Evolutionary conservation across 2,888 invertebrate genomes (phyloP).

Genomic region (Adelphocoris suturalis): DNA sequence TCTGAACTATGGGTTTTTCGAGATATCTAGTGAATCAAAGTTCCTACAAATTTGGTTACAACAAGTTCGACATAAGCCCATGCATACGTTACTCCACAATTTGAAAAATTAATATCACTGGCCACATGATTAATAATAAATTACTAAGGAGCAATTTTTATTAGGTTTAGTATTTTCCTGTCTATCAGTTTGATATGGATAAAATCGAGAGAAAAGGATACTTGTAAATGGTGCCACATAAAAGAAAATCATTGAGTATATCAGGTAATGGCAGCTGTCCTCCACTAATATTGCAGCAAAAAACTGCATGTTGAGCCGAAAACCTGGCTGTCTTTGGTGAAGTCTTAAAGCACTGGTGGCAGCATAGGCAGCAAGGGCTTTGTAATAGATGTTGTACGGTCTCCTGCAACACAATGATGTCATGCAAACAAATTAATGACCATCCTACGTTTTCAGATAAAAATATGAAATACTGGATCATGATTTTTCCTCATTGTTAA

Average conservation of each 20-base stretch:
- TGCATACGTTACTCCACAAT: too few relatives aligned
- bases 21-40: too few relatives aligned
- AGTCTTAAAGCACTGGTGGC: conserved; percentile 96
- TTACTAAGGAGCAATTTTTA: too few relatives aligned
- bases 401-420: conserved; percentile 81
- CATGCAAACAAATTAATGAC: not conserved
- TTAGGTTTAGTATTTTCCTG: too few relatives aligned
- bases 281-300: conserved; percentile 89
- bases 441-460: too few relatives aligned
- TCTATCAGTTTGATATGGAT: too few relatives aligned
- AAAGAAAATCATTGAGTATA: conserved; percentile 96
- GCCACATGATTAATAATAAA: too few relatives aligned
- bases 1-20: too few relatives aligned
- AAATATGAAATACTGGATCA: too few relatives aligned
- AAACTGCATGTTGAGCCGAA: conserved; percentile 91
- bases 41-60: too few relatives aligned
- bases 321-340: conserved; percentile 94
- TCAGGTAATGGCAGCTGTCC: conserved; percentile 97
- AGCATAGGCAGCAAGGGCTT: conserved; percentile 94
- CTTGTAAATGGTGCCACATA: conserved; percentile 92
- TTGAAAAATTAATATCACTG: too few relatives aligned
- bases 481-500: not conserved
- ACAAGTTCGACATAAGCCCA: too few relatives aligned
- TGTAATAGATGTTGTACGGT: conserved; percentile 91
- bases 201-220: conserved; percentile 83